Evolutionary conservation across 1,140 invertebrate genomes (phyloP).

Genomic region (Metopolophium dirhodum): DNA sequence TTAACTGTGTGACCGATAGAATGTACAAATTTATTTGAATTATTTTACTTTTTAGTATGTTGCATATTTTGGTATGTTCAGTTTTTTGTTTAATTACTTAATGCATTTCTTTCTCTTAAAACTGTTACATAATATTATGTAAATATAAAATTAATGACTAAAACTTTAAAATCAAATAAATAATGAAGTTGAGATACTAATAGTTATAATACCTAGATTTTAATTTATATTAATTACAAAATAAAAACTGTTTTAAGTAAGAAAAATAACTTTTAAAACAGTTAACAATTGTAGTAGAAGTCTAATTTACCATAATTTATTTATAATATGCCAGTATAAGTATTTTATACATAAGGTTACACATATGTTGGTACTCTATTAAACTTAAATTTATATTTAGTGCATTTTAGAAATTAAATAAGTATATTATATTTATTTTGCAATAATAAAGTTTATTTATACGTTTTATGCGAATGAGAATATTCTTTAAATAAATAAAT

Average conservation of each 20-base stretch:
- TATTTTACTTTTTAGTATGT: too few relatives aligned
- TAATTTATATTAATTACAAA: neutral
- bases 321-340: neutral
- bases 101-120: too few relatives aligned
- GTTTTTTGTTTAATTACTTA: too few relatives aligned
- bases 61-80: too few relatives aligned
- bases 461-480: neutral
- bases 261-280: neutral
- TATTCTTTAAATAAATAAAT: neutral
- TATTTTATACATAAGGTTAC: neutral
- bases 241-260: neutral
- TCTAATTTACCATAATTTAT: neutral
- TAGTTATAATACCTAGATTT: neutral
- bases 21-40: neutral
- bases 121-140: too few relatives aligned
- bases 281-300: neutral
- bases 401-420: neutral
- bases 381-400: neutral
- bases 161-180: neutral
- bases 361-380: neutral
- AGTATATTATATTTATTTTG: neutral
- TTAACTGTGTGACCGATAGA: neutral
- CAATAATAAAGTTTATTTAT: neutral
- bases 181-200: neutral
- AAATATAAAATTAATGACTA: neutral